Evolutionary conservation across 2,888 invertebrate species (phyloP), one percentile per base, ranked within the genome.

Genomic region (Himalopsyche anomala): DNA sequence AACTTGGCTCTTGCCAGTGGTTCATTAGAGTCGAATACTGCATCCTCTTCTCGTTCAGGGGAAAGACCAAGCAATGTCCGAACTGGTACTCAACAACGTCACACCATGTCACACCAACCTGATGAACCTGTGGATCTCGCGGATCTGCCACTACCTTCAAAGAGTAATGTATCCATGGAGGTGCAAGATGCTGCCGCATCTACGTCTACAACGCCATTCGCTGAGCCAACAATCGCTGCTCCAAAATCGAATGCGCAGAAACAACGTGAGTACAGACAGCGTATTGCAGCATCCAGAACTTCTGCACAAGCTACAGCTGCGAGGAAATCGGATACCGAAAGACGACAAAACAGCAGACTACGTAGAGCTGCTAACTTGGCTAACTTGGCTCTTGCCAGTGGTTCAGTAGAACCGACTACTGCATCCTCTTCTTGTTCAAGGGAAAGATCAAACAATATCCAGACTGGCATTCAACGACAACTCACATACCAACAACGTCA

Each of bases 341-440:
- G 69, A 69, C 69, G 69, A 69, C 69, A 69, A 69, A 69, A 69
- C 17, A 69, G 69, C 69, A 69, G 69, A 69, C 69, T 69, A 89
- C 89, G 90, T 89, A 74, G 89, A 90, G 89, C 89, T 89, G 89
- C 89, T 89, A 89, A 89, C 87, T 89, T 86, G 88, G 89, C 88
- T 89, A n/a, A n/a, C n/a, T n/a, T n/a, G n/a, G n/a, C n/a, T n/a
- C n/a, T n/a, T n/a, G n/a, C n/a, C n/a, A n/a, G n/a, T n/a, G n/a
- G n/a, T n/a, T n/a, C n/a, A n/a, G n/a, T n/a, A n/a, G n/a, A n/a
- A n/a, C n/a, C n/a, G n/a, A n/a, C n/a, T n/a, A n/a, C n/a, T n/a
- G n/a, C n/a, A n/a, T n/a, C n/a, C n/a, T n/a, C n/a, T n/a, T n/a
- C n/a, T n/a, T n/a, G n/a, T n/a, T n/a, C n/a, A n/a, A n/a, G n/a